Evolutionary conservation across 2,888 invertebrate species (phyloP).

Genomic region (Lissocephala sabroskyi): DNA sequence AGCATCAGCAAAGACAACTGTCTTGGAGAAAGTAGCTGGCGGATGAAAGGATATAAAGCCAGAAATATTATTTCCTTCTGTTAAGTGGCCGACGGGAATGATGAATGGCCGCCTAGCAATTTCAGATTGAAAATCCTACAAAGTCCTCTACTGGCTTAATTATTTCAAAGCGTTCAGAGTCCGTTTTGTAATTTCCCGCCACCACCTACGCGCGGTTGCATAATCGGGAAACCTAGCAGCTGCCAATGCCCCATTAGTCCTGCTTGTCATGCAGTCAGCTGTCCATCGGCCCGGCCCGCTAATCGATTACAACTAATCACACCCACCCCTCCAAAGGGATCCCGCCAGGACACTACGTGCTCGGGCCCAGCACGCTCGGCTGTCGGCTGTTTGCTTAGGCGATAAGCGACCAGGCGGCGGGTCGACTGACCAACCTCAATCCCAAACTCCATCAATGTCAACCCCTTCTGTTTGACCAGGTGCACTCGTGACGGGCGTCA

Average conservation of each 20-base stretch:
- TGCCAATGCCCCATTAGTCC: background rate
- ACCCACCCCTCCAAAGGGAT: slow-evolving; percentile 6
- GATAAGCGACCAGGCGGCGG: slow-evolving; percentile 21
- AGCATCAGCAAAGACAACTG: too few relatives aligned
- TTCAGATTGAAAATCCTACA: too few relatives aligned
- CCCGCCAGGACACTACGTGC: slow-evolving; percentile 15
- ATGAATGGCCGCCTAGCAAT: too few relatives aligned
- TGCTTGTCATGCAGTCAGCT: slow-evolving; percentile 29
- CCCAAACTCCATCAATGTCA: slow-evolving; percentile 17
- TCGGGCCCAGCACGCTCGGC: slow-evolving; percentile 14
- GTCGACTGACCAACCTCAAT: slow-evolving; percentile 33
- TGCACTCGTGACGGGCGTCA: too few relatives aligned
- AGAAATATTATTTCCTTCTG: too few relatives aligned
- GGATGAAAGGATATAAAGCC: too few relatives aligned
- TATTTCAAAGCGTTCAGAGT: too few relatives aligned
- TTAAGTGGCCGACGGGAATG: too few relatives aligned
- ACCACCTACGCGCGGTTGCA: too few relatives aligned
- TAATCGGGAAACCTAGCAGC: background rate
- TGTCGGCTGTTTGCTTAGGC: slow-evolving; percentile 49
- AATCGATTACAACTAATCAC: slow-evolving; percentile 57
- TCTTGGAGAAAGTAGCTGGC: too few relatives aligned
- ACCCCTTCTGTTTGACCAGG: slow-evolving; percentile 42
- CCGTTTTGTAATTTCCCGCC: too few relatives aligned
- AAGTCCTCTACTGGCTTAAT: too few relatives aligned
- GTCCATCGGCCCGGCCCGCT: slow-evolving; percentile 43